Evolutionary conservation across 2,888 invertebrate species (phyloP).

Genomic region (Lithosia quadra): DNA sequence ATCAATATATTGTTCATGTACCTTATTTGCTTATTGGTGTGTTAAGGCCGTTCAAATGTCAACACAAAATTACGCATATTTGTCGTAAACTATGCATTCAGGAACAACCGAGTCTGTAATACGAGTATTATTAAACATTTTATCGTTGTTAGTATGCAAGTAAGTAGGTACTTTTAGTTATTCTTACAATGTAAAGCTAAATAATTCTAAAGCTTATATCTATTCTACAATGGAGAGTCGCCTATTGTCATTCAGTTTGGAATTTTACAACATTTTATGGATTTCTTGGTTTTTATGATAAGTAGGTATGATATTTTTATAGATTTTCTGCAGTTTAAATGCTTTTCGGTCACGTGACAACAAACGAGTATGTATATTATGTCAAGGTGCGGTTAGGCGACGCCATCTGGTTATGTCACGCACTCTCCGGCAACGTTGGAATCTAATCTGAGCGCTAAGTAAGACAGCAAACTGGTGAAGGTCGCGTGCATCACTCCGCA

Average conservation of each 20-base stretch:
- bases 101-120: not conserved
- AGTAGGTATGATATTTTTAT: constrained; percentile 3
- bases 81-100: not conserved
- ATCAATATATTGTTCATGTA: constrained; percentile 35
- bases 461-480: constrained; percentile 72
- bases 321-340: constrained; percentile 17
- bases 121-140: not conserved
- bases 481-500: constrained; percentile 73
- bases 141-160: not conserved
- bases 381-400: constrained; percentile 80
- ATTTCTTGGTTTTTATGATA: not conserved
- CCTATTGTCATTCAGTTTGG: not conserved
- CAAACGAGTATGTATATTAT: constrained; percentile 59
- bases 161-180: too few relatives aligned
- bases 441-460: constrained; percentile 77
- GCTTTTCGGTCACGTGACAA: constrained; percentile 33
- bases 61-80: constrained; percentile 22
- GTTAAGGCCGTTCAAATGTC: constrained; percentile 37
- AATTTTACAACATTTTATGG: constrained; percentile 7
- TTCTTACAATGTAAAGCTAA: not conserved
- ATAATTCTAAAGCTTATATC: not conserved
- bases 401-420: constrained; percentile 82
- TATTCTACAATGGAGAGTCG: not conserved
- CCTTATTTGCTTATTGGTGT: constrained; percentile 22
- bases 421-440: constrained; percentile 66